Percentiles rank a stretch among this genome's conserved stretches.
Evolutionary conservation across 2,113 vertebrate genomes (phyloP).

Genomic region (Fregata magnificens): DNA sequence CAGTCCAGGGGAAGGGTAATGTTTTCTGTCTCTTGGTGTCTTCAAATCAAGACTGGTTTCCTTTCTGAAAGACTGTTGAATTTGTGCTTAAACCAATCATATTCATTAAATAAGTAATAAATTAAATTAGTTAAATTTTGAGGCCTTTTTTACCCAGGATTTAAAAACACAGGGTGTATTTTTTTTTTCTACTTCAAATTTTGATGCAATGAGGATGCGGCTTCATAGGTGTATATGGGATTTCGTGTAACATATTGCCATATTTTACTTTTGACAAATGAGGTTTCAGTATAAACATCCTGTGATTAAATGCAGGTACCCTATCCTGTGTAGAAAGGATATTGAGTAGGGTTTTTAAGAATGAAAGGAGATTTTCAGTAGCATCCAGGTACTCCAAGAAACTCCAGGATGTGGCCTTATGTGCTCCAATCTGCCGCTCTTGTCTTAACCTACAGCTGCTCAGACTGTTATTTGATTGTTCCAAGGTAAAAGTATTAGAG

Average conservation of each 20-base stretch:
- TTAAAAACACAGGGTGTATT: background rate
- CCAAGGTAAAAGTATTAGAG: background rate
- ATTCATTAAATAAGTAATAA: background rate
- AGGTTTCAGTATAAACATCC: background rate
- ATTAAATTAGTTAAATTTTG: background rate
- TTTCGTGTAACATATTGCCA: background rate
- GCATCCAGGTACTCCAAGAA: background rate
- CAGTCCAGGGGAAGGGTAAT: background rate
- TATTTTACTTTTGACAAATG: background rate
- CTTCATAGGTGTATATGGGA: background rate
- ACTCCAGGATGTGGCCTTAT: background rate
- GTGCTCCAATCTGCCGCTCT: background rate
- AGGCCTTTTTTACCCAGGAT: background rate
- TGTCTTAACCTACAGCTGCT: background rate
- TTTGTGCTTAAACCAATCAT: background rate
- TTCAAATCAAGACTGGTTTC: background rate
- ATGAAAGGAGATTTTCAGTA: background rate
- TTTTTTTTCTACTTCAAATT: background rate
- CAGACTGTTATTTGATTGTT: background rate
- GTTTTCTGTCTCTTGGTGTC: background rate
- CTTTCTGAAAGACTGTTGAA: background rate
- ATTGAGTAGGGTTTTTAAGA: background rate
- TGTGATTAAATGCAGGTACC: background rate
- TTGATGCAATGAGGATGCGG: rapidly evolving
- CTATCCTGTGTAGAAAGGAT: background rate